Conservation (phyloP, 2,113 vertebrate genomes). For the Rhineura floridana region DNA sequence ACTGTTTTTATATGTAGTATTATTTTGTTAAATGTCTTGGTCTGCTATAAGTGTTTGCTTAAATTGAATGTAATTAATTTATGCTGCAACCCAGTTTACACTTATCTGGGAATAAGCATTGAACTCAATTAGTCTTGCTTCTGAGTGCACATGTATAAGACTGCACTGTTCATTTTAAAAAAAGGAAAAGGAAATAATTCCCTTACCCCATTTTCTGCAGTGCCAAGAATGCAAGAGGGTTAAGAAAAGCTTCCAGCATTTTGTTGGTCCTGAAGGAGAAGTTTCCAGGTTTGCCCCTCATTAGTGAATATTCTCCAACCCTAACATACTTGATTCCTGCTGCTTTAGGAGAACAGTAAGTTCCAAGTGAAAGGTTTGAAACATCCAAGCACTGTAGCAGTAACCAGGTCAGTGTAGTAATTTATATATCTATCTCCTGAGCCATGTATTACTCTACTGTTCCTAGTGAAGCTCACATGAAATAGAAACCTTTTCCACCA, state of each 20-base stretch:
- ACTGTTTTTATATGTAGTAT: too few relatives aligned
- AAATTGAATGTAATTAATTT: too few relatives aligned
- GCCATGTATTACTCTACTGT: too few relatives aligned
- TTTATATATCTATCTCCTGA: too few relatives aligned
- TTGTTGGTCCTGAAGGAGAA: slow-evolving; percentile 38
- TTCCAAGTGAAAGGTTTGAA: background rate
- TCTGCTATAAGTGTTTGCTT: background rate
- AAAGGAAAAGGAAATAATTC: background rate
- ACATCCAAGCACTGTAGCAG: background rate
- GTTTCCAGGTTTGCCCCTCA: slow-evolving; percentile 28
- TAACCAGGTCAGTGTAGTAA: background rate
- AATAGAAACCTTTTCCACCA: background rate
- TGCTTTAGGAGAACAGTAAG: background rate
- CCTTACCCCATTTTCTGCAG: slow-evolving; percentile 17
- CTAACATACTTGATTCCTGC: background rate
- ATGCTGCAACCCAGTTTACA: too few relatives aligned
- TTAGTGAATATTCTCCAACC: background rate
- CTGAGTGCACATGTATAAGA: too few relatives aligned
- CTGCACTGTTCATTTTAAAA: too few relatives aligned
- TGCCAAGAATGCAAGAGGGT: background rate
- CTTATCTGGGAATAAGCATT: too few relatives aligned
- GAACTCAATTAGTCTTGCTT: too few relatives aligned
- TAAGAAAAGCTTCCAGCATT: slow-evolving; percentile 25
- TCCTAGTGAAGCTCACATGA: background rate
- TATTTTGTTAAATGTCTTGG: background rate